Conservation (phyloP, 1,140 invertebrate species). For the silkworm (Bombyx mori) region ASM3026992v2 NC_085107.1:6107501-6108000, state of each 20-base stretch:
- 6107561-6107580: slow-evolving; percentile 13
- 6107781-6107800: slow-evolving; percentile 23
- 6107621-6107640: slow-evolving; percentile 9
- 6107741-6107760: slow-evolving; percentile 15
- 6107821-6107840: slow-evolving; percentile 71
- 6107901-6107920: slow-evolving; percentile 12
- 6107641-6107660: slow-evolving; percentile 12
- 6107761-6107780: slow-evolving; percentile 10
- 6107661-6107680: slow-evolving; percentile 10
- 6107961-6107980: slow-evolving; percentile 43
- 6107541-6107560: slow-evolving; percentile 42
- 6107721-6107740: slow-evolving; percentile 11
- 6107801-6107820: slow-evolving; percentile 73
- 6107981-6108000: slow-evolving; percentile 15
- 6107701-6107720: slow-evolving; percentile 5
- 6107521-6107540: slow-evolving; percentile 33
- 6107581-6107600: slow-evolving; percentile 9
- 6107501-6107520: slow-evolving; percentile 31
- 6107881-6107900: slow-evolving; percentile 12
- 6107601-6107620: slow-evolving; percentile 16
- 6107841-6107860: slow-evolving; percentile 12
- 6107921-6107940: slow-evolving; percentile 12
- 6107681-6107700: slow-evolving; percentile 10
- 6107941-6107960: slow-evolving; percentile 30
- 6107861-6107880: slow-evolving; percentile 15